Evolutionary conservation across 2,888 invertebrate genomes (phyloP), one percentile per base, ranked within the genome.

Genomic region (Idaea straminata): DNA sequence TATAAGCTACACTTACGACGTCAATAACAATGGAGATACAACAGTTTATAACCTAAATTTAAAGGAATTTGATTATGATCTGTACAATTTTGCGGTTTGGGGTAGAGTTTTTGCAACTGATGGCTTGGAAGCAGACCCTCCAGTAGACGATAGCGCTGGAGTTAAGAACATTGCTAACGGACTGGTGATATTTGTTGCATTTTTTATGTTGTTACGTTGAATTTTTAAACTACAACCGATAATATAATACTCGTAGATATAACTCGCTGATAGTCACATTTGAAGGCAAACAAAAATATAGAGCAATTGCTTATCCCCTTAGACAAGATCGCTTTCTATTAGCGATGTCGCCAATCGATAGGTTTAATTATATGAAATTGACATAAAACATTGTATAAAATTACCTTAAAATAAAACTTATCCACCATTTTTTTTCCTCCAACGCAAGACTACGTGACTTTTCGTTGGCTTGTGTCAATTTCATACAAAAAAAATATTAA

Each of bases 71-170:
- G 66, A 77, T 5, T 78, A 77, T 3, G 85, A 93, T 59, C 72
- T 94, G 61, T 87, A 94, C 59, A 81, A 87, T 5, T 94, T 94
- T 66, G 93, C 88, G 0, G 81, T 95, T 6, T 94, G 92, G 86
- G 94, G 94, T 0, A 85, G 94, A 69, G 84, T 91, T 62, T 94
- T 88, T 71, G 83, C 77, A 0, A 84, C 85, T 58, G 94, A 94
- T 73, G 88, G 85, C 0, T 64, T 80, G 60, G 82, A 81, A 0
- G 81, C 79, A 0, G 79, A 84, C 5, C 83, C 86, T 0, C 83
- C 87, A 0, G 60, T 78, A 25, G 68, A 63, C 3, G 77, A 74
- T n/a, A 47, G 10, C 13, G 47, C 47, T 7, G 47, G 47, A 13
- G 47, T 47, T 47, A 47, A 13, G 13, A 47, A 47, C 47, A 47